These are phyloP conservation scores for Erinaceus europaeus DNA, from an alignment of 2,113 vertebrate genomes.

Conservation along the genomic window DNA sequence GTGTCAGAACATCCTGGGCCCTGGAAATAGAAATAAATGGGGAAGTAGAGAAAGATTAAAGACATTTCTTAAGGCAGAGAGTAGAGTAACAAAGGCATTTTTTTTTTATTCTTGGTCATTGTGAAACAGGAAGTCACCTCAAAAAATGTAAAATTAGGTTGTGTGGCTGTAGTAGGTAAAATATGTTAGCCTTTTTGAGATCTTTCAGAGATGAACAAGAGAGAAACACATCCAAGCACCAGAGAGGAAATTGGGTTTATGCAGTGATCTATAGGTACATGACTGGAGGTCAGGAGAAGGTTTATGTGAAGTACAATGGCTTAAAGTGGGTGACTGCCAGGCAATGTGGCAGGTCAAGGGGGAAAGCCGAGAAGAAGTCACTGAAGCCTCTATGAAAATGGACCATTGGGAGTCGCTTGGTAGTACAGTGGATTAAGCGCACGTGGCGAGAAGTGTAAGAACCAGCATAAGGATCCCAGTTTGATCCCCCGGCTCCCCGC, in stretches of 20 bases:
- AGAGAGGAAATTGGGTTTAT: fast-evolving
- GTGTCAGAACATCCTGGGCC: neutral
- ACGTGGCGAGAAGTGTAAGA: no score
- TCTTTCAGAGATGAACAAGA: neutral
- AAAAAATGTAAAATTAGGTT: neutral
- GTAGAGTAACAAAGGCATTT: neutral
- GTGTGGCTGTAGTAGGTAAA: neutral
- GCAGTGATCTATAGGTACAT: neutral
- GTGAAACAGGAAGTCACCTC: neutral
- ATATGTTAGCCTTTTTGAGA: neutral
- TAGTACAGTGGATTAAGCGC: no score
- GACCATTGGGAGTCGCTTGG: neutral
- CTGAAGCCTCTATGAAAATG: neutral
- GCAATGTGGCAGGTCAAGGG: neutral
- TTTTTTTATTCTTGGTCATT: neutral
- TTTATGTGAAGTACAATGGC: neutral
- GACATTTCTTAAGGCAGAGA: neutral
- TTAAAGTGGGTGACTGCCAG: neutral
- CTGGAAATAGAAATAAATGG: neutral
- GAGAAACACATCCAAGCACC: neutral
- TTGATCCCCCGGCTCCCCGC: no score
- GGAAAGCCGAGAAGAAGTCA: fast-evolving
- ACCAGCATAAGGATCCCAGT: no score
- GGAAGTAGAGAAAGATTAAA: neutral
- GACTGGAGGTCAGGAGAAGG: fast-evolving